Evolutionary conservation across 2,888 invertebrate genomes (phyloP).

Genomic region (Epistrophella euchroma): DNA sequence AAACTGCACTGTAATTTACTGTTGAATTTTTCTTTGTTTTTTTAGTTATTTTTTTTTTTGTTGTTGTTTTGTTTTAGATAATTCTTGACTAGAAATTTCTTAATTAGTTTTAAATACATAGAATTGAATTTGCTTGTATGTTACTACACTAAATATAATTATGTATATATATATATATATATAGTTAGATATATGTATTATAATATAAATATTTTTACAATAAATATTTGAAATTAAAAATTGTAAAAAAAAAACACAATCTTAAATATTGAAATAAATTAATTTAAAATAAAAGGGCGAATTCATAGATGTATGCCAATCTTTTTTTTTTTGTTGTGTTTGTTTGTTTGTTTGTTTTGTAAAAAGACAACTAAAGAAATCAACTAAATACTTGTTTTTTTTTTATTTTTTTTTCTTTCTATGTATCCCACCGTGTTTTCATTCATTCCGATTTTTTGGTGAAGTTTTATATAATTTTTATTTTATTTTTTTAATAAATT

Average conservation of each 20-base stretch:
- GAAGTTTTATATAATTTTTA: neutral
- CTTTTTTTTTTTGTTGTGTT: neutral
- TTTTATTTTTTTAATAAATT: neutral
- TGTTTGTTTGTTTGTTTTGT: neutral
- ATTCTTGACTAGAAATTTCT: constrained; percentile 73
- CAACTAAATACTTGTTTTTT: constrained; percentile 54
- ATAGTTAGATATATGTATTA: constrained; percentile 23
- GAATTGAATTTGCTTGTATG: constrained; percentile 51
- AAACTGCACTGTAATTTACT: constrained; percentile 43
- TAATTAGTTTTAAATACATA: constrained; percentile 53
- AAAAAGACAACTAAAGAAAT: constrained; percentile 69
- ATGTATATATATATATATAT: constrained; percentile 15
- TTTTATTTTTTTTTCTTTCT: constrained; percentile 15
- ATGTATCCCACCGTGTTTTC: constrained; percentile 23
- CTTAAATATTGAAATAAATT: constrained; percentile 42
- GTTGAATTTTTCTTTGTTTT: constrained; percentile 21
- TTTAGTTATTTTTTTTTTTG: constrained; percentile 6
- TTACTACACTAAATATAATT: constrained; percentile 37
- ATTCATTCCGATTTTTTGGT: constrained; percentile 8
- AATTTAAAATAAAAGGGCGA: constrained; percentile 26
- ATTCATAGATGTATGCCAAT: constrained; percentile 30
- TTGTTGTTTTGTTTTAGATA: constrained; percentile 46
- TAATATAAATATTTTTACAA: constrained; percentile 57
- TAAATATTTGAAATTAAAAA: constrained; percentile 58
- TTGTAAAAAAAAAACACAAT: constrained; percentile 39